Base-by-base conservation (phyloP, 1,140 invertebrate genomes). In the Artemia franciscana region DNA sequence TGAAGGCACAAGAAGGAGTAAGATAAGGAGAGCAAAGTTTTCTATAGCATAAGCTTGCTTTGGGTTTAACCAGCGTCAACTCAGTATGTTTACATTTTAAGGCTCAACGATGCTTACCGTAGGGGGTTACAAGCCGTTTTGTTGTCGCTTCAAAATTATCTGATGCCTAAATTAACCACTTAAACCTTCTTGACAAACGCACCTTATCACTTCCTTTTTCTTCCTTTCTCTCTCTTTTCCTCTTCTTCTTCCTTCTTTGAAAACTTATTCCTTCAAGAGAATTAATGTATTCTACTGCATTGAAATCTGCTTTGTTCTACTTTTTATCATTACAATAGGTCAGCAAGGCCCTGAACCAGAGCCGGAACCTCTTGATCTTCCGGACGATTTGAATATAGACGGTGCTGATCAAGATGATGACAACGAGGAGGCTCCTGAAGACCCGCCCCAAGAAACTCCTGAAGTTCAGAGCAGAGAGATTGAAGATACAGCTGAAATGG, bases 311-410 rank as follows among this genome's bases (percentile, higher is more conserved):
- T n/a, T n/a, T n/a, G n/a, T n/a, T n/a, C n/a, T n/a, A n/a, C n/a
- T n/a, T n/a, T n/a, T n/a, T 24, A 12, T 23, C 12, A n/a, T n/a
- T n/a, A n/a, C n/a, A n/a, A 27, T 56, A 70, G 70, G 68, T 21
- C 82, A 87, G 39, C 75, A 84, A 61, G 78, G 82, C 68, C 79
- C 82, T 65, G 76, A 81, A 56, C 82, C 82, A 1, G 86, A 90
- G 69, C 81, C 86, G 5, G 86, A 92, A 73, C 78, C 83, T 21
- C 79, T 93, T 70, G 88, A 94, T 68, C 71, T 94, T 62, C 86
- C 88, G 5, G 88, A 93, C 59, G 84, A 91, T 75, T 72, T 88
- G 57, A 81, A 90, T 69, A 72, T 91, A 3, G 88, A 92, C 69
- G 79, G 84, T 64, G 78, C 74, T 18, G 66, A 70, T 61, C 67